Evolutionary conservation across 2,113 vertebrate genomes (phyloP).

Genomic region (Hystrix cristata): DNA sequence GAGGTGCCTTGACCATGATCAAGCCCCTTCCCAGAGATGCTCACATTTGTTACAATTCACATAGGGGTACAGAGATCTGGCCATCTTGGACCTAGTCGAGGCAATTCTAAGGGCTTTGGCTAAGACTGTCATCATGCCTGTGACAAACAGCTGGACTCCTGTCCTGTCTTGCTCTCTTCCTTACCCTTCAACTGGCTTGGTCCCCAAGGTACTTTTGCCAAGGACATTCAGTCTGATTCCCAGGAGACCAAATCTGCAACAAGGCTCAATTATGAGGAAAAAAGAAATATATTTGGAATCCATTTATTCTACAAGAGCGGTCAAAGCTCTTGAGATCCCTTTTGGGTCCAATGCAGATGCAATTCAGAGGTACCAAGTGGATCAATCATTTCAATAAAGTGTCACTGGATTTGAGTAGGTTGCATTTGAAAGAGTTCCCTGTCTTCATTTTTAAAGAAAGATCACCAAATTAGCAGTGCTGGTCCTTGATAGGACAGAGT

Average conservation of each 20-base stretch:
- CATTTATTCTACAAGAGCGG: conserved; percentile 34
- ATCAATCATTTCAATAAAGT: neutral
- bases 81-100: neutral
- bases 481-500: neutral
- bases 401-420: neutral
- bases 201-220: neutral
- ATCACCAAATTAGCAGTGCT: neutral
- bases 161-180: neutral
- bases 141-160: neutral
- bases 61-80: neutral
- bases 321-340: neutral
- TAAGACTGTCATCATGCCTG: neutral
- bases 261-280: neutral
- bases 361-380: neutral
- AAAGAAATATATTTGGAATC: conserved; percentile 15
- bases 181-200: neutral
- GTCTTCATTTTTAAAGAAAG: conserved; percentile 16
- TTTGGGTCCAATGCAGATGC: neutral
- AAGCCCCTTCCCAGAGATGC: neutral
- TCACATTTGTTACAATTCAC: neutral
- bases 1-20: neutral
- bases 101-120: neutral
- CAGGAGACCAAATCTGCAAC: neutral
- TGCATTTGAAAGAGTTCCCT: neutral
- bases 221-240: neutral